Evolutionary conservation across 2,113 vertebrate genomes (phyloP).

Genomic region (Amazona guildingii): DNA sequence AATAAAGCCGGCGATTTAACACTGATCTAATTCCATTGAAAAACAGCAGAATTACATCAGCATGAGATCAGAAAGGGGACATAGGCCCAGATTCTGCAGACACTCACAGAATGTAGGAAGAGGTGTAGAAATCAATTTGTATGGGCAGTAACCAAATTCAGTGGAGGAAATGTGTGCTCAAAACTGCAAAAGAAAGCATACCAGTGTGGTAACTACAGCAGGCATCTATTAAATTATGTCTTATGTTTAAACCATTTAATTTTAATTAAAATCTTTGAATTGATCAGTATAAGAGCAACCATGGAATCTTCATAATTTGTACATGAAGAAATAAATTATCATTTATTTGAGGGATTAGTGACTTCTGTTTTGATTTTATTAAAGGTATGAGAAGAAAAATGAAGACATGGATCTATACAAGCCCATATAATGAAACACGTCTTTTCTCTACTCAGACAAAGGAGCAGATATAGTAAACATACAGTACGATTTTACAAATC

Average conservation of each 20-base stretch:
- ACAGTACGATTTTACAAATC: conserved; percentile 57
- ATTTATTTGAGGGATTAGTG: conserved; percentile 70
- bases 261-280: conserved; percentile 76
- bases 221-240: conserved; percentile 60
- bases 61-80: conserved; percentile 40
- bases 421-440: conserved; percentile 36
- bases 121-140: conserved; percentile 52
- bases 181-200: conserved; percentile 3
- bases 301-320: conserved; percentile 60
- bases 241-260: conserved; percentile 58
- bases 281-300: conserved; percentile 64
- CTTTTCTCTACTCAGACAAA: conserved; percentile 50
- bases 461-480: conserved; percentile 62
- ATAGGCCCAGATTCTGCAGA: conserved; percentile 33
- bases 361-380: conserved; percentile 74
- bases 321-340: conserved; percentile 71
- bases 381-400: conserved; percentile 71
- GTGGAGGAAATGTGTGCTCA: conserved; percentile 10
- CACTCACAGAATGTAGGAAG: conserved; percentile 23
- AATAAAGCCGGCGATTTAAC: neutral
- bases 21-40: conserved; percentile 20
- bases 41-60: conserved; percentile 44
- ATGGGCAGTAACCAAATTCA: conserved; percentile 7
- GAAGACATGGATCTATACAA: conserved; percentile 59
- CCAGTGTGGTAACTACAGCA: conserved; percentile 49